phyloP scores from a whole-genome alignment of 1,140 invertebrate species.

The Drosophila melanica region DNA sequence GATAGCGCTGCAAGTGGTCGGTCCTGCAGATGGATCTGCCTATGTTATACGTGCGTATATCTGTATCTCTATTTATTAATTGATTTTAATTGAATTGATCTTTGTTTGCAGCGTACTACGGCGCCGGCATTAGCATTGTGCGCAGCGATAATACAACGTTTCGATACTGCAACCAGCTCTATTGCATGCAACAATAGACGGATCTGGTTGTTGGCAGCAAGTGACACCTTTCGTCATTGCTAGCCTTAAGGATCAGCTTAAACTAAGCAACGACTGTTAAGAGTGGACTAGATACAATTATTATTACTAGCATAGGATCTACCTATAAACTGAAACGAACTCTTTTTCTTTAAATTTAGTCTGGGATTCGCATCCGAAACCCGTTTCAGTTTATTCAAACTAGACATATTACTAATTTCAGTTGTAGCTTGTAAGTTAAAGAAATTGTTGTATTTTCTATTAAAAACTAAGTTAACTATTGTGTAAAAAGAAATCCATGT shows the following conservation, averaged over 20 bases:
- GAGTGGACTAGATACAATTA: conserved; percentile 10
- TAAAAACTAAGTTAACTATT: conserved; percentile 25
- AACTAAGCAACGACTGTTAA: conserved; percentile 65
- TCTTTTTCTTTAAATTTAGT: no score
- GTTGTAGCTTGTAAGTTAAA: conserved; percentile 69
- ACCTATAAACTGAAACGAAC: no score
- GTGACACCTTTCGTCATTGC: neutral
- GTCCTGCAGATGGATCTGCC: conserved; percentile 97
- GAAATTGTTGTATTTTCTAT: conserved; percentile 61
- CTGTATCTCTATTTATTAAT: neutral
- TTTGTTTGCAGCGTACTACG: conserved; percentile 93
- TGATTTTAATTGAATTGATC: neutral
- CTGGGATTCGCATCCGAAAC: no score
- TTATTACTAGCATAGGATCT: neutral
- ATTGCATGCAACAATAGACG: conserved; percentile 87
- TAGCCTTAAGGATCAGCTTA: conserved; percentile 52
- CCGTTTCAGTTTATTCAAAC: neutral
- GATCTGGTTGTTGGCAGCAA: neutral
- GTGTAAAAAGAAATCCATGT: conserved; percentile 21
- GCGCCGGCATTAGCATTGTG: conserved; percentile 92
- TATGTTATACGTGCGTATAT: conserved; percentile 86
- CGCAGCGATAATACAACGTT: conserved; percentile 94
- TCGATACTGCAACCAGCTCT: conserved; percentile 85
- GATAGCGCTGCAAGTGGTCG: conserved; percentile 95
- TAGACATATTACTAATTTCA: conserved; percentile 28